Conservation (phyloP, 1,140 invertebrate genomes). For the Oedothorax gibbosus region DNA sequence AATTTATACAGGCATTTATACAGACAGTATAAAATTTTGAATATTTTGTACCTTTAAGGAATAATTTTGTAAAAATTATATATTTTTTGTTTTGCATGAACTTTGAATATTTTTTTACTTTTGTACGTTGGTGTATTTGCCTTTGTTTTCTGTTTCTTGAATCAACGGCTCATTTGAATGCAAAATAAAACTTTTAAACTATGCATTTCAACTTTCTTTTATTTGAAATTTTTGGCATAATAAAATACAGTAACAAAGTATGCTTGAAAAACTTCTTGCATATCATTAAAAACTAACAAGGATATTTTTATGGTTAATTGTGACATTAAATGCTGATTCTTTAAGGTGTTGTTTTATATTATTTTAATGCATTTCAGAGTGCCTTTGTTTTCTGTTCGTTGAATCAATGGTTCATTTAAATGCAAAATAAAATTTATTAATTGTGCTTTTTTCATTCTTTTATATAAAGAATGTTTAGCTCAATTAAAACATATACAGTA, state of each 20-base stretch:
- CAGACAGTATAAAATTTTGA: neutral
- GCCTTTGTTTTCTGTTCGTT: neutral
- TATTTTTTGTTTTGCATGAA: no score
- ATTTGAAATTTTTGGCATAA: no score
- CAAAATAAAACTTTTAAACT: neutral
- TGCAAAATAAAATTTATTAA: conserved; percentile 3
- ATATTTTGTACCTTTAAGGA: no score
- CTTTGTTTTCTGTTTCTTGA: conserved; percentile 4
- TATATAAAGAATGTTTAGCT: neutral
- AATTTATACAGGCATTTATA: neutral
- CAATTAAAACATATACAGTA: neutral
- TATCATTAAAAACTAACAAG: neutral
- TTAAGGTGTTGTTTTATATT: neutral
- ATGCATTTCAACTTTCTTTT: no score
- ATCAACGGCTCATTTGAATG: neutral
- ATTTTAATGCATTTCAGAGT: neutral
- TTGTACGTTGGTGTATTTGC: neutral
- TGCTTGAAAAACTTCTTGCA: no score
- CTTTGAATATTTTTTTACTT: no score
- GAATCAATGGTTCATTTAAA: neutral
- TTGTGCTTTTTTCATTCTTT: no score
- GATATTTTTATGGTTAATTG: neutral
- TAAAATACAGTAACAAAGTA: no score
- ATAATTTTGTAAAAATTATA: no score
- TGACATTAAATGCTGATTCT: neutral